Evolutionary conservation across 2,113 vertebrate species (phyloP), one percentile per base, ranked within the genome.

Genomic region (Stercorarius parasiticus): DNA sequence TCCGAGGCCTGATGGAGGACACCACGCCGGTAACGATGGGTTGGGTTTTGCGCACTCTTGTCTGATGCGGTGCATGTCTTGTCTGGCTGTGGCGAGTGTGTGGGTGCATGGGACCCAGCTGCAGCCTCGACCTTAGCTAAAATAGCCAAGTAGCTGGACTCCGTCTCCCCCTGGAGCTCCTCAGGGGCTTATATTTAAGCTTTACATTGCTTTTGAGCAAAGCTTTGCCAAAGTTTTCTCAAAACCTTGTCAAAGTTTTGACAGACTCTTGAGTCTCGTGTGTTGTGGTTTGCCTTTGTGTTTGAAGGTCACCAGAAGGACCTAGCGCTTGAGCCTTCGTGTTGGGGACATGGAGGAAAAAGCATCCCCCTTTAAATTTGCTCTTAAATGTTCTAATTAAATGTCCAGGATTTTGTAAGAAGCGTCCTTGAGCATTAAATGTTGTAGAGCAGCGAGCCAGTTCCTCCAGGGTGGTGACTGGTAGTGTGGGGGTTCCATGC

Each of bases 1-100:
- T 99, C 81, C 98, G 99, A 6, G 98, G 98, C 18, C 97, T 99
- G 88, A 99, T 99, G 99, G 99, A 99, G 96, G 99, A 99, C 93
- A 99, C 99, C 55, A 95, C 98, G 4, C 98, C 99, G 99, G 99
- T 99, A 98, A 92, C 0, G 14, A 21, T 0, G 40, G 81, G 86
- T 23, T 62, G 76, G 59, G 86, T 45, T 52, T 5, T 0, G 2
- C 1, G 0, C 0, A 2, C 19, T 56, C 29, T 38, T 21, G 5
- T n/a, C 15, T 26, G 30, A 5, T 1, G 15, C 1, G 0, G 9
- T 5, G 3, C 6, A 0, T 0, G 0, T 40, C 29, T 30, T 12
- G 15, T 23, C 38, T 40, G 29, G 34, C 29, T 0, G 0, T 8
- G 43, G 30, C 1, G 1, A 50, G 34, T 13, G 0, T 6, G 6